A percentile compares a stretch with the other conserved stretches of the same genome.
phyloP scores from a whole-genome alignment of 2,113 vertebrate genomes.

The Procavia capensis region DNA sequence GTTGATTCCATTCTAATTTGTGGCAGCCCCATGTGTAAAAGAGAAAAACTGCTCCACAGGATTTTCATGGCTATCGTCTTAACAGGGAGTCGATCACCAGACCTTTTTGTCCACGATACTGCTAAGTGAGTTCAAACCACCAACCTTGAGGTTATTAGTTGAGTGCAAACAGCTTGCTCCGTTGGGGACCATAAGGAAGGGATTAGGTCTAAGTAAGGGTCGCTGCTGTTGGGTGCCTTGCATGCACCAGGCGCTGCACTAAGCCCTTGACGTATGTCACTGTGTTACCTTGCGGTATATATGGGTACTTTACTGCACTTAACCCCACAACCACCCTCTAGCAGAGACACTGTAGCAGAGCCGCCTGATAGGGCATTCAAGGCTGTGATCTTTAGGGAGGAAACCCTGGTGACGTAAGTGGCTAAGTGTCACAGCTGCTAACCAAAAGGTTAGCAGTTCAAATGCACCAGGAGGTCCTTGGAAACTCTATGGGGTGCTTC shows the following conservation, averaged over 20 bases:
- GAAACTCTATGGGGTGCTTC: no score
- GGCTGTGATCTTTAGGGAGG: neutral
- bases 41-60: neutral
- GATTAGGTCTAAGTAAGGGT: neutral
- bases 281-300: neutral
- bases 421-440: no score
- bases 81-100: neutral
- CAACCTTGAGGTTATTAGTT: neutral
- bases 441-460: no score
- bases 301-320: neutral
- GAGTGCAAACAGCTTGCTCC: neutral
- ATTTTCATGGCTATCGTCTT: neutral
- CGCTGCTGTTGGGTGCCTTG: neutral
- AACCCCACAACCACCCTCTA: neutral
- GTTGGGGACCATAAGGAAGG: neutral
- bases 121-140: neutral
- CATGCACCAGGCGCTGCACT: neutral
- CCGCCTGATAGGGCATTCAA: neutral
- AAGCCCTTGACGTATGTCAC: neutral
- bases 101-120: neutral
- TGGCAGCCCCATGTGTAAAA: neutral
- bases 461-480: no score
- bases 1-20: neutral
- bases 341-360: neutral
- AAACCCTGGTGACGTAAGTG: no score